Evolutionary conservation across 2,888 invertebrate species (phyloP).

Genomic region (Byasa hedistus): DNA sequence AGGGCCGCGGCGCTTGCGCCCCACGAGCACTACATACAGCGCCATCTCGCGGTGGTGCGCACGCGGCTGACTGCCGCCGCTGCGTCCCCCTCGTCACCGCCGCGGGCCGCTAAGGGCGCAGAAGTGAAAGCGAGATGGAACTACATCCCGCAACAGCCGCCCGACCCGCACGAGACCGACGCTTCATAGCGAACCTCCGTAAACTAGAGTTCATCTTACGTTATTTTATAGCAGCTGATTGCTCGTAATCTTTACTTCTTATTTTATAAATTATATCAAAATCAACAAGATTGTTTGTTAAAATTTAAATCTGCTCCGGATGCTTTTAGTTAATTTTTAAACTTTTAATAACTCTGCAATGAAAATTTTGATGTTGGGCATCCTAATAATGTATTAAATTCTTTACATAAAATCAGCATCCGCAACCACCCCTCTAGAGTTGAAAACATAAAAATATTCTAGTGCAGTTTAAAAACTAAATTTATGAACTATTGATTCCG

Average conservation of each 20-base stretch:
- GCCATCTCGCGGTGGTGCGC: conserved; percentile 93
- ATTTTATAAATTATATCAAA: no score
- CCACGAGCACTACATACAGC: conserved; percentile 92
- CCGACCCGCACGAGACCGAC: conserved; percentile 69
- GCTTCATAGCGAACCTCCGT: conserved; percentile 53
- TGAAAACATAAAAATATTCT: no score
- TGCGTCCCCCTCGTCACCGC: conserved; percentile 35
- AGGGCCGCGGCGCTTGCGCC: conserved; percentile 91
- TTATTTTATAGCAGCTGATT: conserved; percentile 23
- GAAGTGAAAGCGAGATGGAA: conserved; percentile 75
- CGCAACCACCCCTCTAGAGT: no score
- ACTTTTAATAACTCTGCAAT: no score
- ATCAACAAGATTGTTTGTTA: no score
- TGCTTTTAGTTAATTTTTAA: no score
- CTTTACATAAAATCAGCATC: no score
- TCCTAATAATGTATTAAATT: no score
- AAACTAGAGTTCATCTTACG: conserved; percentile 14
- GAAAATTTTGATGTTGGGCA: no score
- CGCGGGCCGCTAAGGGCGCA: conserved; percentile 38
- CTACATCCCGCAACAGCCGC: conserved; percentile 75
- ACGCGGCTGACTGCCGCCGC: conserved; percentile 69
- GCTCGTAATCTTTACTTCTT: background rate
- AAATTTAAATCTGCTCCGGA: no score
- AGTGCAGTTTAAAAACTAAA: no score
- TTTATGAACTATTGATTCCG: no score